Conservation (phyloP, 1,140 invertebrate species). For the Archivesica marissinica region DNA sequence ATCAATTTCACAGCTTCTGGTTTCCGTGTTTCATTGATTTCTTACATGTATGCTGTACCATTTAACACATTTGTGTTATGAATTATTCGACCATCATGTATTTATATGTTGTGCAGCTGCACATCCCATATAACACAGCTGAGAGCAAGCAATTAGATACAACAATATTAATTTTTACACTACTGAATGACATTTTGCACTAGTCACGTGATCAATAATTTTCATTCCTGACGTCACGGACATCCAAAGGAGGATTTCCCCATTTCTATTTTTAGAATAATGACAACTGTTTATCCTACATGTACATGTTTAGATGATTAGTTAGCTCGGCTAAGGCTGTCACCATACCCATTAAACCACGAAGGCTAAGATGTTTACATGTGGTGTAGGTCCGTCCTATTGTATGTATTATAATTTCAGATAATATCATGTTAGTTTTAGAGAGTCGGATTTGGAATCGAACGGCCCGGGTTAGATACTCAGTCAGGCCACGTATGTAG, state of each 20-base stretch:
- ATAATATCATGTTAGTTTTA: too few relatives aligned
- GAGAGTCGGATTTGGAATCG: too few relatives aligned
- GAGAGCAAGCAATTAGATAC: conserved; percentile 16
- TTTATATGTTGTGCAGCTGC: not conserved
- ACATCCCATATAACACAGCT: conserved; percentile 6
- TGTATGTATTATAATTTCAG: too few relatives aligned
- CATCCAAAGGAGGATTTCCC: conserved; percentile 35
- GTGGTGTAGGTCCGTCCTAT: too few relatives aligned
- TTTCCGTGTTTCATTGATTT: not conserved
- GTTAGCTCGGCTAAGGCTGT: too few relatives aligned
- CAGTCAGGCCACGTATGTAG: too few relatives aligned
- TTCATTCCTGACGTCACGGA: conserved; percentile 53
- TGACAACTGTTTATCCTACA: too few relatives aligned
- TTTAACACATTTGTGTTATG: not conserved
- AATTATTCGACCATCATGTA: not conserved
- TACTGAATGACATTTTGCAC: conserved; percentile 46
- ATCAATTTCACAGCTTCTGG: conserved; percentile 1
- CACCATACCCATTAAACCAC: too few relatives aligned
- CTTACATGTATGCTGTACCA: not conserved
- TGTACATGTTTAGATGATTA: too few relatives aligned
- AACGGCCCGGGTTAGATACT: too few relatives aligned
- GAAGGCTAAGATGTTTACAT: too few relatives aligned
- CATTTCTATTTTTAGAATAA: conserved; percentile 52
- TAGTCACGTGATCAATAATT: conserved; percentile 59
- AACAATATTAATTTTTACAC: conserved; percentile 23